Base-by-base conservation (phyloP, 1,140 invertebrate genomes). In the Drosophila malerkotliana region DNA sequence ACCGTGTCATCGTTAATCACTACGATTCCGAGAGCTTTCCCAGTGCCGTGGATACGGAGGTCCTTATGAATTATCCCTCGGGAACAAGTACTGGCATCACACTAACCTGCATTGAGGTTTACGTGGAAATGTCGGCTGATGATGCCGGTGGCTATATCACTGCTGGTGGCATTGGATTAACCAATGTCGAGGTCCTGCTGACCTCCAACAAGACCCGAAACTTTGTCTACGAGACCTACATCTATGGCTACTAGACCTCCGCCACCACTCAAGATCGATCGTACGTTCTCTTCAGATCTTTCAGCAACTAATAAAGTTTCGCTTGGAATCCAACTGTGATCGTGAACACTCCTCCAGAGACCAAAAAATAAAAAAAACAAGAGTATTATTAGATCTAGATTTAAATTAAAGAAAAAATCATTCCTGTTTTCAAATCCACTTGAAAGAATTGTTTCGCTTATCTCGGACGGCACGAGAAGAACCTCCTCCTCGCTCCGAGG, bases 281-380 rank as follows among this genome's bases (percentile, higher is more conserved):
- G 51, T 14, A 21, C 39, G 28, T 28, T 37, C 21, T 52, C 56
- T 18, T 28, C 32, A 67, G 52, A 55, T 61, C 63, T 37, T 71
- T 45, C 55, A 47, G 48, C 63, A 30, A 32, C 32, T 21, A 71
- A 71, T 71, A 69, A 71, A 49, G 52, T 26, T 71, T 71, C 67
- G 64, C 74, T 74, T 64, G 79, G 79, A 82, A 82, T 57, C 79
- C 60, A 84, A 81, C 82, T 84, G 81, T 84, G 81, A 84, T 84
- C 81, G 57, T 58, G 18, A 66, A 32, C 58, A 32, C 58, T 66
- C 45, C 47, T 39, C 14, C 44, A 47, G 21, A 21, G 21, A 3
- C 3, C 21, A 21, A 21, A 21, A 21, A 21, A 21, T 1, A 58
- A 54, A 18, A 28, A 32, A 28, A 12, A 37, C 21, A 26, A 37